Base-by-base conservation (phyloP, 2,888 invertebrate genomes). In the Coelinius sp. region DNA sequence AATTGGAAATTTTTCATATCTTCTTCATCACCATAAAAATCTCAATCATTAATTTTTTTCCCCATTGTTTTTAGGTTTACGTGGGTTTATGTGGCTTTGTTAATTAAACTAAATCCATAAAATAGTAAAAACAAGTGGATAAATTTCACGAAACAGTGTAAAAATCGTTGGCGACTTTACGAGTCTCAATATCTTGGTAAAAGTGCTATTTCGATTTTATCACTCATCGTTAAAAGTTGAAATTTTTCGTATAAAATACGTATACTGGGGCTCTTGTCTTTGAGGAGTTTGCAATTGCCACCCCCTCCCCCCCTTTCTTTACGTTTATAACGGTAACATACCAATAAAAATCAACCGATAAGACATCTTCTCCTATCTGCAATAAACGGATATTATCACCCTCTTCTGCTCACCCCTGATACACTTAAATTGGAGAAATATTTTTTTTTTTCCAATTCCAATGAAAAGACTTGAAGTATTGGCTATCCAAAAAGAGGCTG, bases 301-400 rank as follows among this genome's bases (percentile, higher is more conserved):
- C n/a, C 7, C n/a, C 7, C 31, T 22, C 6, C 52, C 46, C 7
- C 20, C 46, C 8, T 8, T 17, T 12, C 2, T 53, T n/a, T 22
- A 53, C 24, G 3, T 53, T 44, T 49, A 27, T 71, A 69, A 73
- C 69, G 73, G 68, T 73, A 73, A 73, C 62, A 71, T 46, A 68
- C 68, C 73, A 73, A 73, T 73, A 75, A 75, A 63, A 75, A 64
- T 71, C 62, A 59, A 53, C 56, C 67, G 75, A 71, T 71, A 73
- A 75, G 67, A 41, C 46, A 66, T 73, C 67, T 68, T 31, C 46
- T 10, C 46, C 46, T 49, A 67, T 73, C 71, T 53, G 73, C 64
- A 75, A 69, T 75, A 73, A 73, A 71, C 62, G 53, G 63, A 62
- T 53, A 65, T 73, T 68, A 72, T 53, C 46, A 56, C 8, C 70